Percentiles rank a stretch among this genome's conserved stretches.
These are phyloP conservation scores for Vanessa cardui DNA, from an alignment of 2,888 invertebrate species.

Conservation along the genomic window DNA sequence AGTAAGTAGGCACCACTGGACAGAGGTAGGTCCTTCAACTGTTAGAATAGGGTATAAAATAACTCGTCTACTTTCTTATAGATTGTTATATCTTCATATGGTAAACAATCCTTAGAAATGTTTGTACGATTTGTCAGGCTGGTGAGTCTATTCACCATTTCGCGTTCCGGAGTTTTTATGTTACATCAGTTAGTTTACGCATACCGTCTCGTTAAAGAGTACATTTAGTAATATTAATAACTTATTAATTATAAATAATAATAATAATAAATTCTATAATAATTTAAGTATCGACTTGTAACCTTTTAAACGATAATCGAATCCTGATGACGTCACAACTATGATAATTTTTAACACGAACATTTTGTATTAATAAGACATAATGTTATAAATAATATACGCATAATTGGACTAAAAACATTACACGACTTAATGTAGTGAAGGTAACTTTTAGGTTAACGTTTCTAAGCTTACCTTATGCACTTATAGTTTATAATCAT, in stretches of 20 bases:
- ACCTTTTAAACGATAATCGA: too few relatives aligned
- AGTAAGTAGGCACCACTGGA: too few relatives aligned
- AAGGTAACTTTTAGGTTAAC: too few relatives aligned
- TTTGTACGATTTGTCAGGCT: conserved; percentile 50
- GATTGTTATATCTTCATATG: conserved; percentile 22
- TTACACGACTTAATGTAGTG: too few relatives aligned
- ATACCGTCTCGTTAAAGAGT: conserved; percentile 25
- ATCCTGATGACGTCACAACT: neutral
- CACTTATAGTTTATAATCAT: too few relatives aligned
- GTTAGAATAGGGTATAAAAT: neutral
- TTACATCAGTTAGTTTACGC: conserved; percentile 36
- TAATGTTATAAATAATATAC: neutral
- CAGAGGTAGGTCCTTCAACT: too few relatives aligned
- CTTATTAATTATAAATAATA: too few relatives aligned
- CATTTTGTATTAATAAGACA: too few relatives aligned
- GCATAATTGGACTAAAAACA: too few relatives aligned
- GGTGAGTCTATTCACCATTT: conserved; percentile 47
- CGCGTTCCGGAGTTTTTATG: conserved; percentile 40
- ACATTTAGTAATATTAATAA: conserved; percentile 18
- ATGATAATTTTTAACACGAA: neutral
- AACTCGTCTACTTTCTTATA: neutral
- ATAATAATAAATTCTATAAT: too few relatives aligned
- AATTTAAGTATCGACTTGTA: neutral
- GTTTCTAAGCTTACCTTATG: too few relatives aligned
- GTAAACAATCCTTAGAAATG: conserved; percentile 40